phyloP scores from a whole-genome alignment of 2,113 vertebrate genomes.

The Rallus limicola region DNA sequence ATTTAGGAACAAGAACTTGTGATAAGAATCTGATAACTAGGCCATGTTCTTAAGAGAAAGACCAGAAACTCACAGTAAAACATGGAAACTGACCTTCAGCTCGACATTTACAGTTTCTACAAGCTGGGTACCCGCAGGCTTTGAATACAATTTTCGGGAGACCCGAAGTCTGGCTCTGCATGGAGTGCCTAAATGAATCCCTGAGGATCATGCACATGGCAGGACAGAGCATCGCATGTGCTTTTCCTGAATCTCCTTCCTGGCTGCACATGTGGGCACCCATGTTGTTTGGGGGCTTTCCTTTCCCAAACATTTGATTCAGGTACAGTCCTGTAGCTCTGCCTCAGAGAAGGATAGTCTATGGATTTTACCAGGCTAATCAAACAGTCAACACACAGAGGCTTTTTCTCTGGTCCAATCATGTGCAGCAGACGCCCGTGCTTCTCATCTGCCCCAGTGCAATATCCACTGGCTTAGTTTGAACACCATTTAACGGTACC shows the following conservation, averaged over 20 bases:
- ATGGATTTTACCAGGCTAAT: neutral
- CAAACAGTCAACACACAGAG: neutral
- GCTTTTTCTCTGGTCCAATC: neutral
- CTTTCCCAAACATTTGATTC: neutral
- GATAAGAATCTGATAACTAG: conserved; percentile 1
- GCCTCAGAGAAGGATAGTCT: neutral
- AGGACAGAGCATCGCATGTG: accelerated
- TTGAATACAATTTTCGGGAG: neutral
- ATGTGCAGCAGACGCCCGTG: neutral
- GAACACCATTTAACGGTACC: neutral
- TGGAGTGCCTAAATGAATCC: neutral
- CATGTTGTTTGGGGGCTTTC: neutral
- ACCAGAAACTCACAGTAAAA: neutral
- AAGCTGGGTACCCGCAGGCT: neutral
- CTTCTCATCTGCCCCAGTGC: neutral
- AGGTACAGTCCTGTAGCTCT: neutral
- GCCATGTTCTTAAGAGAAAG: neutral
- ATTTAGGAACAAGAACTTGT: neutral
- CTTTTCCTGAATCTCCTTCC: neutral
- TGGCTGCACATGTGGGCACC: accelerated
- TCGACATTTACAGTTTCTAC: neutral
- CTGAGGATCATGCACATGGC: neutral
- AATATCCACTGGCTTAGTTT: neutral
- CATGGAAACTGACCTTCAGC: conserved; percentile 1
- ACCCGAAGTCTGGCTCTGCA: neutral